Conservation (phyloP, 2,888 invertebrate genomes). For the Ypsolopha scabrella region DNA sequence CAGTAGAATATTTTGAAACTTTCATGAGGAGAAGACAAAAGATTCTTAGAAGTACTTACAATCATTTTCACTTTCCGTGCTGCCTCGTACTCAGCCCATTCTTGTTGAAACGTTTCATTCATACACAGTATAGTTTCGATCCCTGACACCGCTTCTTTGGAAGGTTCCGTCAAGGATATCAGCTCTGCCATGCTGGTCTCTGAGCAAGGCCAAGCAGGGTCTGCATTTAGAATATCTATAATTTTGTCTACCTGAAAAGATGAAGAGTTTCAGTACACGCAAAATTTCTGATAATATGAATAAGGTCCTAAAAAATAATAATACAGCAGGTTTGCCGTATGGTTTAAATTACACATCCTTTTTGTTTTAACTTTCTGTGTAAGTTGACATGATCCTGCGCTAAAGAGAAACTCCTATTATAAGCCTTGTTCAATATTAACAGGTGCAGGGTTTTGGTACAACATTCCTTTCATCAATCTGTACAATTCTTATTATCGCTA, state of each 20-base stretch:
- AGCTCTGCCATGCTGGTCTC: constrained; percentile 37
- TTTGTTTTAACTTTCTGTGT: no score
- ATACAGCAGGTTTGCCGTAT: no score
- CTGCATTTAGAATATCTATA: constrained; percentile 42
- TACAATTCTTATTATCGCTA: no score
- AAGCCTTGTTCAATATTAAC: no score
- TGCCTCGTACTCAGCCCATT: constrained; percentile 49
- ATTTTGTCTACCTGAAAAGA: constrained; percentile 41
- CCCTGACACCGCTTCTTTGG: constrained; percentile 40
- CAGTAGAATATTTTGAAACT: not conserved
- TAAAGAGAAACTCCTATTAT: no score
- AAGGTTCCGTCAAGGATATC: constrained; percentile 27
- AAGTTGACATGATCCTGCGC: no score
- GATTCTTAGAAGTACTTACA: constrained; percentile 25
- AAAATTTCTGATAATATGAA: not conserved
- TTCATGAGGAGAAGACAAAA: not conserved
- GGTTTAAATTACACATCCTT: no score
- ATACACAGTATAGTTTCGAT: constrained; percentile 60
- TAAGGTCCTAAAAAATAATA: no score
- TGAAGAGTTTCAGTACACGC: not conserved
- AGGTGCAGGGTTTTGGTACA: no score
- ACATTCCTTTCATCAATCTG: no score
- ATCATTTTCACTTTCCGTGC: constrained; percentile 22
- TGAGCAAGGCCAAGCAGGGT: constrained; percentile 64
- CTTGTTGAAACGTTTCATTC: constrained; percentile 35